Base-by-base conservation (phyloP, 2,797 vertebrate species). In the Botia almorhae region DNA sequence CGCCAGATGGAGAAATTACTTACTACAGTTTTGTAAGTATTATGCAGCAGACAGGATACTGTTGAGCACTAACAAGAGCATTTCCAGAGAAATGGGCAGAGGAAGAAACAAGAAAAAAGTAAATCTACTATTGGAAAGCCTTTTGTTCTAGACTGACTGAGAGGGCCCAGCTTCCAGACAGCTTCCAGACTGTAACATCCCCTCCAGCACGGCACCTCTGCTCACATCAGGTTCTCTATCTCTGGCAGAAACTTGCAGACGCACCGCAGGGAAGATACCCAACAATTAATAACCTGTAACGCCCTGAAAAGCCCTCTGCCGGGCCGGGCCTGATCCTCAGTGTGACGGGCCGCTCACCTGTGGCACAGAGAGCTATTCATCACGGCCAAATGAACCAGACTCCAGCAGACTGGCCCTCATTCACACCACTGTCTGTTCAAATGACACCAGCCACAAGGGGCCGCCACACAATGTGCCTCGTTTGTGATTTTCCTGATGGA, bases 271-370 rank as follows among this genome's bases (percentile, higher is more conserved):
- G 61, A 80, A 73, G 72, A 21, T 60, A 67, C 65, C 64, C 10
- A 58, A 10, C 63, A 68, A 83, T 84, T 84, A 81, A 85, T 82
- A 82, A 87, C 53, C 60, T 76, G 58, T 53, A 84, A 50, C 16
- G 56, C 61, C 68, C 60, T 50, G 67, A 61, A 23, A 79, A 73
- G 16, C 74, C 84, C 60, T 58, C 39, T 53, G 67, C 70, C 60
- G 26, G 23, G 65, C 58, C 60, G 55, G 71, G 23, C 67, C n/a
- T 70, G 76, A n/a, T 60, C 73, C 80, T 73, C 76, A 51, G 21
- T 72, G 77, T 39, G 39, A 74, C 39, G 4, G 70, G 43, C 71
- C 33, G 6, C 68, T 80, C 73, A 81, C 76, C 63, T 36, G 72
- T 69, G 63, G 69, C 83, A 74, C 84, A 75, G 8, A 12, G 67